Conservation (phyloP, 2,888 invertebrate species). For the Opisthograptis luteolata region DNA sequence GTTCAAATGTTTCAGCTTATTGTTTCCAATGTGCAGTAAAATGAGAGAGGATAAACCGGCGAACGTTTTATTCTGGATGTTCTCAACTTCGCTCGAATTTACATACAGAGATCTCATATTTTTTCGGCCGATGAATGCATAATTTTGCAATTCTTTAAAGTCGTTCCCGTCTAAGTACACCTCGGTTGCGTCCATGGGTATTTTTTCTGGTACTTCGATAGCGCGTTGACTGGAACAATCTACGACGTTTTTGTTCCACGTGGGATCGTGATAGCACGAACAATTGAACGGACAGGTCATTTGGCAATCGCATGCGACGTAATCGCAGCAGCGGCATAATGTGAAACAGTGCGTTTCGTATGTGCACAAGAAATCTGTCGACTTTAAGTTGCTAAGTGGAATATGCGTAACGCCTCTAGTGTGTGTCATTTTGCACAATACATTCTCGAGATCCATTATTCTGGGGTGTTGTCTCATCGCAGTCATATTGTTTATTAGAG, state of each 20-base stretch:
- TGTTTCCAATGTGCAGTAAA: conserved; percentile 93
- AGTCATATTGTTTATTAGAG: conserved; percentile 94
- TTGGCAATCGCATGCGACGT: conserved; percentile 97
- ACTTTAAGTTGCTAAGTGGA: conserved; percentile 89
- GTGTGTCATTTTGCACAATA: conserved; percentile 94
- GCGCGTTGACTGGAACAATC: conserved; percentile 93
- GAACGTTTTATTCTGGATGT: conserved; percentile 94
- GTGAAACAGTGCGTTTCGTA: conserved; percentile 97
- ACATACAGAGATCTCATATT: conserved; percentile 94
- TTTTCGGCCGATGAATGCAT: conserved; percentile 95
- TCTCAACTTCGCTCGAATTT: conserved; percentile 92
- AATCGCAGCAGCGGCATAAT: conserved; percentile 97
- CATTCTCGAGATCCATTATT: conserved; percentile 94
- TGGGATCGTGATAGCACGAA: conserved; percentile 96
- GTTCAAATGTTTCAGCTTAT: conserved; percentile 90
- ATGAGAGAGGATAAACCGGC: conserved; percentile 92
- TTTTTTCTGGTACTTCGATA: conserved; percentile 90
- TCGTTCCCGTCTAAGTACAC: conserved; percentile 96
- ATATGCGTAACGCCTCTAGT: conserved; percentile 91
- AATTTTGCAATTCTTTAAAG: conserved; percentile 92
- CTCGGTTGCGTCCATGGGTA: conserved; percentile 97
- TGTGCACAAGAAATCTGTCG: conserved; percentile 94
- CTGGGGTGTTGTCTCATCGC: conserved; percentile 92
- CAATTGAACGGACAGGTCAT: conserved; percentile 98
- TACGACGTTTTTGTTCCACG: conserved; percentile 96